Evolutionary conservation across 2,113 vertebrate genomes (phyloP).

Genomic region (Albula glossodonta): DNA sequence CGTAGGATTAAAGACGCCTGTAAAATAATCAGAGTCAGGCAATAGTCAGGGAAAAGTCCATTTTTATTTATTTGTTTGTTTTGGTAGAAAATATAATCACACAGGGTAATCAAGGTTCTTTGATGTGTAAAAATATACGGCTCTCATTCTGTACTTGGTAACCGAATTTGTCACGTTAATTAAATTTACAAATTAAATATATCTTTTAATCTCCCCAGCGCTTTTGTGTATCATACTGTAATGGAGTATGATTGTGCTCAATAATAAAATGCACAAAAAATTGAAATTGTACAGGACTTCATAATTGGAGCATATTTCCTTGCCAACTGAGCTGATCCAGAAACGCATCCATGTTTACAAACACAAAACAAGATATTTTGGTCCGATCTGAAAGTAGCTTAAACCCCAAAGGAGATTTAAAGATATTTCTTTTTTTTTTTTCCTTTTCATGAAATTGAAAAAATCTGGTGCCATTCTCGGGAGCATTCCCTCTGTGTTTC

Average conservation of each 20-base stretch:
- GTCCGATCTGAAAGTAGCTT: not conserved
- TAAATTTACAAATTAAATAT: not conserved
- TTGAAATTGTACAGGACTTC: not conserved
- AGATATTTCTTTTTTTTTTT: slow-evolving; percentile 2
- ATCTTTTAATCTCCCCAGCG: not conserved
- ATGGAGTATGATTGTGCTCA: not conserved
- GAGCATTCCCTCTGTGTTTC: not conserved
- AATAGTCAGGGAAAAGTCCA: not conserved
- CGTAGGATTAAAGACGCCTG: no score
- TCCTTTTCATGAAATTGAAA: not conserved
- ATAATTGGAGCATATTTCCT: not conserved
- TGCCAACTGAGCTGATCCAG: not conserved
- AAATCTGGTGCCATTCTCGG: not conserved
- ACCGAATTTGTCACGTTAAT: not conserved
- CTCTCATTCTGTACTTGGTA: not conserved
- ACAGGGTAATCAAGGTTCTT: not conserved
- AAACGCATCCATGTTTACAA: not conserved
- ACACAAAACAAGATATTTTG: not conserved
- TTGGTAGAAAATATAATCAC: not conserved
- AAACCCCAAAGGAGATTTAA: not conserved
- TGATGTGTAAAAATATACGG: not conserved
- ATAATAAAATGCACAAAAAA: not conserved
- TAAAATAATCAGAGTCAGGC: no score
- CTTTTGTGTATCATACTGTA: not conserved
- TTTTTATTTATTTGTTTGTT: not conserved